A percentile compares a stretch with the other conserved stretches of the same genome.
These are phyloP conservation scores for Tachuris rubrigastra DNA, from an alignment of 2,113 vertebrate genomes.

Conservation along the genomic window DNA sequence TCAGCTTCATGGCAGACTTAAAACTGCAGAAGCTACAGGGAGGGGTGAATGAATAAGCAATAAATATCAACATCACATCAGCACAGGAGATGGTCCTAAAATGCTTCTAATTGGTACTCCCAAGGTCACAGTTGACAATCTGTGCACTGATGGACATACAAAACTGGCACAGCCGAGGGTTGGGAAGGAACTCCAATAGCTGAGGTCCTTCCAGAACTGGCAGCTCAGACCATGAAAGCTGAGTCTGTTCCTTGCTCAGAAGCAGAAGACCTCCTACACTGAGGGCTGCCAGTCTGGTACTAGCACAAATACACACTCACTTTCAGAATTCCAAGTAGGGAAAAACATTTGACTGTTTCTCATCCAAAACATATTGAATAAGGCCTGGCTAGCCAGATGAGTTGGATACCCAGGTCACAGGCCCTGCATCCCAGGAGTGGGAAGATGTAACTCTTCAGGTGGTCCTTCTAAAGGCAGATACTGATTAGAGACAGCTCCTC, in stretches of 20 bases:
- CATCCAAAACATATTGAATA: background rate
- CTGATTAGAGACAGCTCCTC: background rate
- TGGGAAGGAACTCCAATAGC: background rate
- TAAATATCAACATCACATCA: background rate
- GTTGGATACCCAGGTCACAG: background rate
- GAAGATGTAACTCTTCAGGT: background rate
- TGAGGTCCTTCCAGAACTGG: background rate
- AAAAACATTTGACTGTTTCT: background rate
- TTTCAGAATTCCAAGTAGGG: background rate
- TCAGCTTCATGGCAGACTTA: background rate
- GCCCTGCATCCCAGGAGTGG: background rate
- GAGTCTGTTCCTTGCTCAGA: background rate
- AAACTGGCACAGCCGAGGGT: background rate
- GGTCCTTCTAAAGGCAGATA: background rate
- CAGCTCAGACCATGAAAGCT: background rate
- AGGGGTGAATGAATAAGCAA: background rate
- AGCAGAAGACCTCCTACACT: background rate
- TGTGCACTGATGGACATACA: background rate
- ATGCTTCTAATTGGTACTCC: background rate
- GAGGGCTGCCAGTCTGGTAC: background rate
- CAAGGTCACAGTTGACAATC: background rate
- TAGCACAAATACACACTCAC: background rate
- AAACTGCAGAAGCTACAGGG: background rate
- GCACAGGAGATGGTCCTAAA: background rate
- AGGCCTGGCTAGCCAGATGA: background rate